Evolutionary conservation across 2,797 vertebrate genomes (phyloP), one percentile per base, ranked within the genome.

Genomic region (Epinephelus awoara): DNA sequence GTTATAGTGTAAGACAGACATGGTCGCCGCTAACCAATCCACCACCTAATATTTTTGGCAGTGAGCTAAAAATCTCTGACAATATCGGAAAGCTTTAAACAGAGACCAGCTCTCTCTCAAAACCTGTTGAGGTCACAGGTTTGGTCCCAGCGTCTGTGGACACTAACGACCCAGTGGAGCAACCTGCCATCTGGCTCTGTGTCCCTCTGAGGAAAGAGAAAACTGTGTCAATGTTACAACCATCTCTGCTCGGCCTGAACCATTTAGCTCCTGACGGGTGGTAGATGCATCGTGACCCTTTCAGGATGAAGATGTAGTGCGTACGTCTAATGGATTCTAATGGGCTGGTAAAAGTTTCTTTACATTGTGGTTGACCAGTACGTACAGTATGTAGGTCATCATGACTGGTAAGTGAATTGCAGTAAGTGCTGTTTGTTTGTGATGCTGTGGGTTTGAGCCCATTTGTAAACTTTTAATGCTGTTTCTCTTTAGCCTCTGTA

Each of bases 241-340:
- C 27, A 38, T 14, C 38, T 72, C 44, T 62, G 63, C 40, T 64
- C 15, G 3, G 6, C 49, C 42, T 9, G 11, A 79, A 61, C 51
- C 67, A 56, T 75, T 89, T 68, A 82, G 49, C 63, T 75, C 46
- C n/a, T 61, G 58, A 64, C 4, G n/a, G 64, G 18, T 27, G 40
- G 63, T 21, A 21, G 68, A 65, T 7, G 49, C 66, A 50, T 21
- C 15, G 0, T 29, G 50, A 8, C n/a, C 46, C 57, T 2, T 6
- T 50, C 46, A 42, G 49, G 52, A 59, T 1, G 5, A 62, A 68
- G 85, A 79, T 46, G 23, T 51, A 49, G 18, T 55, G 25, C 52
- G 38, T 11, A 6, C 1, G 2, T 79, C 75, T 83, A 82, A 78
- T 87, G 70, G 77, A 42, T 50, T 72, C 46, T 81, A 85, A 86